Conservation (phyloP, 2,113 vertebrate genomes). For the Lophura nycthemera region DNA sequence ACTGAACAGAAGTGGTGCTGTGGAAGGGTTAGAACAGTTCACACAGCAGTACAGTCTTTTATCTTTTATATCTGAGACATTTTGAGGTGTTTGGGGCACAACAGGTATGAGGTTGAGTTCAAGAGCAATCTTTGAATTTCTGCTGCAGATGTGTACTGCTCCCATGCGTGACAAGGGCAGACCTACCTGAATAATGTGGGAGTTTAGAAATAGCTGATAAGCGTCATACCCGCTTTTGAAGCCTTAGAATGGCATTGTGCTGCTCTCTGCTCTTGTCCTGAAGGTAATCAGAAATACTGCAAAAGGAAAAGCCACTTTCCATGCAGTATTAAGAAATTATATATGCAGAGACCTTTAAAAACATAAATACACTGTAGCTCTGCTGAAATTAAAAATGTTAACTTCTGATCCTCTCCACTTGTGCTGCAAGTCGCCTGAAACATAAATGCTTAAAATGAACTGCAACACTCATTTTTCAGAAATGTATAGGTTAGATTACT, state of each 20-base stretch:
- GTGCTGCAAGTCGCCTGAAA: background rate
- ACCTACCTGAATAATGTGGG: background rate
- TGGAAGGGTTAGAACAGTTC: background rate
- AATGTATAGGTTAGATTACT: background rate
- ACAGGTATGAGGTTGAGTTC: background rate
- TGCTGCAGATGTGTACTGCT: background rate
- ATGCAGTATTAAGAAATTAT: background rate
- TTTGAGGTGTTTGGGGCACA: background rate
- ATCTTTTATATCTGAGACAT: background rate
- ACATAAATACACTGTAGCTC: background rate
- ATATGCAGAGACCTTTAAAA: conserved; percentile 9
- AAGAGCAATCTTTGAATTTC: background rate
- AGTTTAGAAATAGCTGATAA: background rate
- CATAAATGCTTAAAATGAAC: background rate
- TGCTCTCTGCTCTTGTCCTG: background rate
- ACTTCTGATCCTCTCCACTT: background rate
- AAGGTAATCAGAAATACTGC: background rate
- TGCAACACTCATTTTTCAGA: background rate
- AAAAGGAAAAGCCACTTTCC: background rate
- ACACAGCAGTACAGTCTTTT: background rate
- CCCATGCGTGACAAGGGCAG: background rate
- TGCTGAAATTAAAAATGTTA: conserved; percentile 33
- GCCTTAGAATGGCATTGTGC: background rate
- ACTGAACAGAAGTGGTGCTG: background rate
- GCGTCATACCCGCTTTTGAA: conserved; percentile 17